Evolutionary conservation across 2,888 invertebrate genomes (phyloP).

Genomic region (Pocota personata): DNA sequence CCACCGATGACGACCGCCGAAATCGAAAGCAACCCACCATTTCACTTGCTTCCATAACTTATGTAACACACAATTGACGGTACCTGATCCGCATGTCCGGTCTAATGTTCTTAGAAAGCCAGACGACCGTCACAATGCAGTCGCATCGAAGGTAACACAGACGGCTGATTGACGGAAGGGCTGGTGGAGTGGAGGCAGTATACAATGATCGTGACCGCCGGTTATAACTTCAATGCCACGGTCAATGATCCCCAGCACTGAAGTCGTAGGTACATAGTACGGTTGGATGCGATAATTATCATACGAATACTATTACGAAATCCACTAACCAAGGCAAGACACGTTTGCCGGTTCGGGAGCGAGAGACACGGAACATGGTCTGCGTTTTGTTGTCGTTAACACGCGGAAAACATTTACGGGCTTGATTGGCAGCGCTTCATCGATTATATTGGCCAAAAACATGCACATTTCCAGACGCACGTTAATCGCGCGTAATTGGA

Average conservation of each 20-base stretch:
- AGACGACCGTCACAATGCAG: constrained; percentile 36
- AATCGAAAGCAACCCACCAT: constrained; percentile 52
- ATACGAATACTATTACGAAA: constrained; percentile 43
- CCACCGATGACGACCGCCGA: not conserved
- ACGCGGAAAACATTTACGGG: constrained; percentile 48
- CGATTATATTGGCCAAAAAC: constrained; percentile 18
- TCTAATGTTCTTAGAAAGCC: constrained; percentile 37
- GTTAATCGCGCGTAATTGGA: constrained; percentile 48
- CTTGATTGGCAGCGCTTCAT: not conserved
- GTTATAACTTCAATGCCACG: constrained; percentile 56
- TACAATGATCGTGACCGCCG: constrained; percentile 46
- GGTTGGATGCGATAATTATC: constrained; percentile 51
- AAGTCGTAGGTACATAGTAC: not conserved
- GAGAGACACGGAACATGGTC: constrained; percentile 17
- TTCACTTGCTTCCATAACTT: not conserved
- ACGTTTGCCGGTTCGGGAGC: constrained; percentile 56
- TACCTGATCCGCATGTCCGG: constrained; percentile 42
- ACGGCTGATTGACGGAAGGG: constrained; percentile 9
- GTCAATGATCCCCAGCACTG: constrained; percentile 55
- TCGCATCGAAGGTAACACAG: too few relatives aligned
- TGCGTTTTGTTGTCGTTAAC: constrained; percentile 12
- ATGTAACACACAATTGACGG: constrained; percentile 22
- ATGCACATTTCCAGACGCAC: constrained; percentile 20
- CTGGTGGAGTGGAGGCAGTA: not conserved
- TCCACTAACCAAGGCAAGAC: constrained; percentile 51